Evolutionary conservation across 1,140 invertebrate genomes (phyloP), one percentile per base, ranked within the genome.

Genomic region (Uloborus diversus): DNA sequence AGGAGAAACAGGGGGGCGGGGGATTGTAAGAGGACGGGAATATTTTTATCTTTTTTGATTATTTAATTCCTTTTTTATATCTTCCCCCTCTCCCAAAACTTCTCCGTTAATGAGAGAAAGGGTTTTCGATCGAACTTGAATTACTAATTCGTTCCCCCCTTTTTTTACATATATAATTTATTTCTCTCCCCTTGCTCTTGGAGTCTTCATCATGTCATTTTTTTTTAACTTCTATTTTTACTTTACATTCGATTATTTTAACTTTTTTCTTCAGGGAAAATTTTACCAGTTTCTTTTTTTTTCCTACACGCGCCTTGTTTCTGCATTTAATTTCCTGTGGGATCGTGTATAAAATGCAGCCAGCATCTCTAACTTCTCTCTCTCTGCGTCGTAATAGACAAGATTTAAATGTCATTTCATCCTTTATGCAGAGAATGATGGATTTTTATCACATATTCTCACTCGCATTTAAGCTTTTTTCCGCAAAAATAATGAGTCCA

Each of bases 121-220:
- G 23, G 33, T 20, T 66, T 20, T 3, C 37, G 70, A 78, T 78
- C 73, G 73, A 78, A 35, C n/a, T 33, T 56, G 73, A 66, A 78
- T 78, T 78, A 78, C 73, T 78, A 78, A 78, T 78, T 78, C 73
- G 47, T 78, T 75, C 32, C 73, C 49, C 51, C 56, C n/a, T 47
- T 4, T 47, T 61, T 73, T 73, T 73, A 47, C 42, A 32, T 51
- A 33, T 56, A 70, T 70, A 70, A 70, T 73, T 73, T 73, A 61
- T 73, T 73, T 62, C 49, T 73, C n/a, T 23, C 30, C 61, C 30
- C 61, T n/a, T 66, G 51, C 42, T 65, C 73, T 23, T 66, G 28
- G 14, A 47, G 70, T 30, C 47, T 51, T 62, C 59, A 49, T 62
- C 33, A 47, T 7, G n/a, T 42, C 32, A 23, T 32, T 62, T 25